Evolutionary conservation across 2,113 vertebrate genomes (phyloP), one percentile per base, ranked within the genome.

Genomic region (Lipotes vexillifer): DNA sequence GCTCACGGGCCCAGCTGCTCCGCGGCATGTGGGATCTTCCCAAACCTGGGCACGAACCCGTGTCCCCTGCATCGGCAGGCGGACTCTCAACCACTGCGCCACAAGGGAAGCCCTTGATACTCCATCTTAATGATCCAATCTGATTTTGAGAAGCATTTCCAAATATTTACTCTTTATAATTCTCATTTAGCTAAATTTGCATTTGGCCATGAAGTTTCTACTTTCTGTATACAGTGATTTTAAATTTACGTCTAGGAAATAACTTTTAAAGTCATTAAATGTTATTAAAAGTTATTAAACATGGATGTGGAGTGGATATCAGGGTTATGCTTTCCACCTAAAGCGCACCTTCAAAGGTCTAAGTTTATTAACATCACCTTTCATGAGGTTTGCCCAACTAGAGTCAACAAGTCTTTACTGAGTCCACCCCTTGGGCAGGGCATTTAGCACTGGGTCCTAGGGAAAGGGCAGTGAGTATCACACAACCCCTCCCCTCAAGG

Each of bases 151-250:
- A 12, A 12, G 25, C 11, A 93, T 80, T 88, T 93, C 5, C 33
- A 85, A 84, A 93, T 38, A 46, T 12, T 88, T 84, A 29, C 21
- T 63, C 55, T 84, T 86, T 75, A 12, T 65, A 92, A 85, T 88
- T 94, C 49, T 68, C 8, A 78, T 44, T 78, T 74, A 83, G 38
- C 25, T 78, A 74, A 69, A 78, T 84, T 61, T 96, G 31, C 75
- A 93, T 75, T 90, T 90, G n/a, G 3, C 41, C 29, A 21, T 6
- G 29, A 69, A 63, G 6, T 52, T 52, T 82, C 29, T 94, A 65
- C 15, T 46, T 38, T 88, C 27, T 63, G 8, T 86, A 29, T 57
- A 41, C 41, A 2, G 13, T 61, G 44, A 86, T 94, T 86, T 87
- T 65, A 49, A 61, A 71, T 71, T 77, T 87, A 29, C 38, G 3